Percentiles rank a stretch among this genome's conserved stretches.
Conservation (phyloP, 92 coral and sea anemone species). For the Porites divaricata region DNA sequence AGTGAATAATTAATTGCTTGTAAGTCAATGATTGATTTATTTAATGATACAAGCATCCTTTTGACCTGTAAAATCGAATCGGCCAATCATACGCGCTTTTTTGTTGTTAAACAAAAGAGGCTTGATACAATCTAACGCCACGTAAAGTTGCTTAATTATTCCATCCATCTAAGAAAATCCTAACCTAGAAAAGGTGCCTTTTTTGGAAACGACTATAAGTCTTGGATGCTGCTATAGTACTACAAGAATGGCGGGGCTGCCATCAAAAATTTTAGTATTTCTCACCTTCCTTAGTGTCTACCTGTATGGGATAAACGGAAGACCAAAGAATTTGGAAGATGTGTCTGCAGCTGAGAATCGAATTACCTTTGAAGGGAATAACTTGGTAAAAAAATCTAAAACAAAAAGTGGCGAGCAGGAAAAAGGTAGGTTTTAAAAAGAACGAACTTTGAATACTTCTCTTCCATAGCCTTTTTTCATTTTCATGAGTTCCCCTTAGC, state of each 20-base stretch:
- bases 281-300: slow-evolving; percentile 21
- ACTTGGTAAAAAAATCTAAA: slow-evolving; percentile 31
- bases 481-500: not conserved
- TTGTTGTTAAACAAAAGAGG: slow-evolving; percentile 30
- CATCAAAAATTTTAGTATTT: slow-evolving; percentile 9
- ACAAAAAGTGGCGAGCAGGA: slow-evolving; percentile 20
- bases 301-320: slow-evolving; percentile 33
- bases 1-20: slow-evolving; percentile 20
- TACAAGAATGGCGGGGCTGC: slow-evolving; percentile 17
- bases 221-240: slow-evolving; percentile 42
- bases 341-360: not conserved
- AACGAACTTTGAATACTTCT: not conserved
- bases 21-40: slow-evolving; percentile 28
- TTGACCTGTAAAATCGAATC: slow-evolving; percentile 6
- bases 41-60: slow-evolving; percentile 9
- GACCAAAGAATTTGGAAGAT: slow-evolving; percentile 45
- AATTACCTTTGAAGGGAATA: slow-evolving; percentile 23
- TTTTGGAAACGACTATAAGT: slow-evolving; percentile 10
- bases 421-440: not conserved
- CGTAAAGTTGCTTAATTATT: slow-evolving; percentile 32
- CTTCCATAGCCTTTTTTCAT: too few relatives aligned
- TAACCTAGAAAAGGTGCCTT: slow-evolving; percentile 10
- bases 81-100: slow-evolving; percentile 26
- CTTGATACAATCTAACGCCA: slow-evolving; percentile 25
- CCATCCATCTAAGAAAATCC: slow-evolving; percentile 16